Base-by-base conservation (phyloP, 35 echinoderm and acorn worm genomes). In the Ophiothrix spiculata region DNA sequence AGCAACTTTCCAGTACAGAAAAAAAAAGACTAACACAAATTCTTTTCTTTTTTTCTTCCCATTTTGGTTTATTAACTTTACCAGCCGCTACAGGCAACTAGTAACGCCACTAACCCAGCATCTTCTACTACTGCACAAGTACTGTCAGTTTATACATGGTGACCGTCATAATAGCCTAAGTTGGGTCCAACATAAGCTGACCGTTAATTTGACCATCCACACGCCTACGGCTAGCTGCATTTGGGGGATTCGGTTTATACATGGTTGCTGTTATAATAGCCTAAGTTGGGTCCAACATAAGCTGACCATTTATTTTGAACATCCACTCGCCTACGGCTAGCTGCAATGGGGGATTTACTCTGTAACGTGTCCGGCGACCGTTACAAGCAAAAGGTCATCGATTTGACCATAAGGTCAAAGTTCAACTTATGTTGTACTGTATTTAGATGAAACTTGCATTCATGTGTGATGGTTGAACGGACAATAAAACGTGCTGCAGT, bases 21-120 rank as follows among this genome's bases (percentile, higher is more conserved):
- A 69, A 69, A 69, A n/a, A 69, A 69, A 69, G 29, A 69, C 60
- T 69, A 69, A 69, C 60, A 69, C 60, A 69, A 69, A 69, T 69
- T 69, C 60, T 69, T 69, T 69, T 69, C 60, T 69, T 69, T 69
- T n/a, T 49, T 69, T 69, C 60, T 69, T 69, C 60, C 60, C 60
- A 69, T 69, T 69, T 69, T 69, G 60, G 60, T 69, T 69, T 28
- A 69, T 69, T 69, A 69, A 69, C 60, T 69, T 25, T 69, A 69
- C 60, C 60, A 69, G 60, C 60, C 25, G 60, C 60, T 28, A 69
- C 60, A 69, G 60, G 60, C 60, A 69, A 69, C 60, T 69, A 69
- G 60, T 69, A 69, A 69, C 60, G 60, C 60, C 60, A 69, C 60
- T 69, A 69, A 69, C 60, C 60, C 60, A 69, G 60, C 60, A 69